phyloP scores from a whole-genome alignment of 1,140 invertebrate species.

The Zaprionus ghesquierei region DNA sequence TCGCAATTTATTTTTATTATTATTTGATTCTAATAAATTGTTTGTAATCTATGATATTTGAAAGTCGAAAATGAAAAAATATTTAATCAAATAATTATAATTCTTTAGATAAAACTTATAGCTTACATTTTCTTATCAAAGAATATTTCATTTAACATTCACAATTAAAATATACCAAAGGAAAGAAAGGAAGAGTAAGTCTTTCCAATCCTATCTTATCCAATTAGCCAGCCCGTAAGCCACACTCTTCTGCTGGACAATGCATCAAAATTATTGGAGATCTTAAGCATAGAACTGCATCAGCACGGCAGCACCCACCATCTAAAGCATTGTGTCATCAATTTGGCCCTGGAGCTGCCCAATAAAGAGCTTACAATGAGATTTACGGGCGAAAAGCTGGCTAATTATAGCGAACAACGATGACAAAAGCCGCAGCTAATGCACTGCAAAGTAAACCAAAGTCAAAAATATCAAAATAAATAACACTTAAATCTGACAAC shows the following conservation, averaged over 20 bases:
- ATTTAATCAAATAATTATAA: no score
- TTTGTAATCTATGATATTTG: no score
- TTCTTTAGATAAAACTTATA: no score
- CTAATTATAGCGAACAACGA: slow-evolving; percentile 65
- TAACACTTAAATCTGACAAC: slow-evolving; percentile 62
- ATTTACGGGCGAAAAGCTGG: slow-evolving; percentile 59
- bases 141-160: no score
- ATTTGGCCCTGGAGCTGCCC: slow-evolving; percentile 22
- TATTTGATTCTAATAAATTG: no score
- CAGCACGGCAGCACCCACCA: neutral
- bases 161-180: no score
- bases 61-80: no score
- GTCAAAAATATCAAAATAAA: slow-evolving; percentile 78
- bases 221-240: slow-evolving; percentile 12
- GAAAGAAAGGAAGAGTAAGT: no score
- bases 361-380: slow-evolving; percentile 42
- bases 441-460: slow-evolving; percentile 72
- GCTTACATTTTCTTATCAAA: no score
- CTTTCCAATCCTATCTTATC: neutral
- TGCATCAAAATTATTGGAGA: slow-evolving; percentile 57
- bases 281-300: slow-evolving; percentile 26
- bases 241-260: slow-evolving; percentile 34
- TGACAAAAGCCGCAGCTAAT: slow-evolving; percentile 60
- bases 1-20: no score
- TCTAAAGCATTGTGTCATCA: slow-evolving; percentile 19